These are phyloP conservation scores for Rhinopomastus cyanomelas DNA, from an alignment of 2,113 vertebrate genomes.

Conservation along the genomic window DNA sequence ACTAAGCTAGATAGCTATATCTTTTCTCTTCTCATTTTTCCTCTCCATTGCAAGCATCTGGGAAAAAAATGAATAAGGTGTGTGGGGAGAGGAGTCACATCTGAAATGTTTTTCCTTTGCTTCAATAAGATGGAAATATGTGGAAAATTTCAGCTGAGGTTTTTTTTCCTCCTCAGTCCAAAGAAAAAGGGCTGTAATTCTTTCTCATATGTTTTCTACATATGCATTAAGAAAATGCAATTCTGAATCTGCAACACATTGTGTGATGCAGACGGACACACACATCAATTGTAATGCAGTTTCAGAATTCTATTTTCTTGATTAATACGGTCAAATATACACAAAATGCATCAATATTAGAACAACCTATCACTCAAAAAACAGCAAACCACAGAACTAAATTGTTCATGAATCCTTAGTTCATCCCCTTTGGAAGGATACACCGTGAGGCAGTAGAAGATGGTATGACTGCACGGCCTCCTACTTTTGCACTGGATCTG, in stretches of 20 bases:
- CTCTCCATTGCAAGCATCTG: slow-evolving; percentile 18
- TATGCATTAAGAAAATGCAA: not conserved
- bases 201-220: not conserved
- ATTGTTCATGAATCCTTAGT: not conserved
- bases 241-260: not conserved
- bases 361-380: not conserved
- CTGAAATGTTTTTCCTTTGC: slow-evolving; percentile 1
- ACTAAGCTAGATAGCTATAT: slow-evolving; percentile 37
- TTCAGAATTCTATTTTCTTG: not conserved
- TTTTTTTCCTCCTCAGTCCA: not conserved
- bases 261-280: not conserved
- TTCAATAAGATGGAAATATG: slow-evolving; percentile 21
- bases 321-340: not conserved
- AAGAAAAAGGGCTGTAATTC: not conserved
- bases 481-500: not conserved
- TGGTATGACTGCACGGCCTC: not conserved
- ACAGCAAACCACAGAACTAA: not conserved
- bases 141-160: not conserved
- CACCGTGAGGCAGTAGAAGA: not conserved
- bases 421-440: not conserved
- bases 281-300: not conserved
- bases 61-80: slow-evolving; percentile 33
- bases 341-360: not conserved
- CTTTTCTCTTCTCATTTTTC: slow-evolving; percentile 41
- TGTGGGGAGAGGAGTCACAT: not conserved